Base-by-base conservation (phyloP, 1,140 invertebrate species). In the Dreissena rostriformis region DNA sequence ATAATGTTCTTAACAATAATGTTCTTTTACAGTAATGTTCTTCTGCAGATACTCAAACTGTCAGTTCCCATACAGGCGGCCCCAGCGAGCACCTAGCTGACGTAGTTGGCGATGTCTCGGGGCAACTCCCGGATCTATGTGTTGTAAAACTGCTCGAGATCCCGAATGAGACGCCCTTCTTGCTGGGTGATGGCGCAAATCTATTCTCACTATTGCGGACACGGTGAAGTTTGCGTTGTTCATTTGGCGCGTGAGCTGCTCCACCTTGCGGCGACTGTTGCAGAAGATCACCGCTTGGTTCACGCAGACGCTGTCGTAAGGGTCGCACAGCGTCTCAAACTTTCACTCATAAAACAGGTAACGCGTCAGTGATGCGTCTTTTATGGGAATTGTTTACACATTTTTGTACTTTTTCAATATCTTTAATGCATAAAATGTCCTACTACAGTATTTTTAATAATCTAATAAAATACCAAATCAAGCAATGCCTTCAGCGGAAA, bases 251-350 rank as follows among this genome's bases (percentile, higher is more conserved):
- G 98, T 98, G 12, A 99, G 95, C 96, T 97, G 98, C 92, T 99
- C 98, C 61, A 99, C 96, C 96, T 99, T 99, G 94, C 98, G 97
- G 90, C 98, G 96, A 53, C 98, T 99, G 94, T 99, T 99, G 94
- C 98, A 99, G 95, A 99, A 99, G 90, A 99, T 99, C 61, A 99
- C 98, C 88, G 98, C 98, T 94, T 99, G 98, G 81, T 98, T 99
- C 91, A 99, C 99, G 90, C 98, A 99, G 82, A 99, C 94, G 2
- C 98, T 99, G 92, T 99, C 98, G 92, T 99, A 99, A 91, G 99
- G 95, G 95, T 99, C 98, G 95, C 91, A 93, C 17, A 94, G 88
- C 11, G 98, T 99, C 71, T 99, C 98, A 90, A 99, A 94, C 92
- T 99, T 99, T 98, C 98, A 99, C 84, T 99, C 98, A 95, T 95